These are phyloP conservation scores for Cirrhinus mrigala DNA, from an alignment of 2,797 vertebrate species.

Conservation along the genomic window DNA sequence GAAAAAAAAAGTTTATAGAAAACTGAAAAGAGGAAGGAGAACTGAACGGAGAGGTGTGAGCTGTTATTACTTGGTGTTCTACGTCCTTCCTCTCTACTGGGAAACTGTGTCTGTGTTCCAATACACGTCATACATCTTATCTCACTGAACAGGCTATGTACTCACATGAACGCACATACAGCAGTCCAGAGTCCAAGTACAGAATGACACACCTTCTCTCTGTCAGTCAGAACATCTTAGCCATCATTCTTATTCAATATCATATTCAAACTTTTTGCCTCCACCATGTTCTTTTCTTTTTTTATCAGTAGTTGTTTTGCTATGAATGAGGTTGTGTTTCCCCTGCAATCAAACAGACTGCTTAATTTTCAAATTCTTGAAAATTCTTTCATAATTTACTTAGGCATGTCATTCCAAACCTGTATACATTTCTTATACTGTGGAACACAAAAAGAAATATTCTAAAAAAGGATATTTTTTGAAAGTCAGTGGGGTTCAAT, in stretches of 20 bases:
- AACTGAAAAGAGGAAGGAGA: constrained; percentile 1
- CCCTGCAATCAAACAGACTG: not conserved
- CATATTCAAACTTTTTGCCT: not conserved
- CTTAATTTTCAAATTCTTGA: too few relatives aligned
- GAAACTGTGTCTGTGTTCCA: constrained; percentile 44
- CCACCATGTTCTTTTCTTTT: not conserved
- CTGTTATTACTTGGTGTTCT: constrained; percentile 54
- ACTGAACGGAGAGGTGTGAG: not conserved
- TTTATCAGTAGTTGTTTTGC: not conserved
- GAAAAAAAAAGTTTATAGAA: not conserved
- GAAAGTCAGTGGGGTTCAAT: not conserved
- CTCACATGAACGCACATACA: constrained; percentile 6
- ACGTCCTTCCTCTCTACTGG: constrained; percentile 57
- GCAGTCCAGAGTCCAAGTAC: constrained; percentile 39
- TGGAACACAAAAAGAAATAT: not conserved
- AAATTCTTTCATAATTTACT: not conserved
- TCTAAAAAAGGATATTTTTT: not conserved
- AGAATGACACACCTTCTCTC: constrained; percentile 24
- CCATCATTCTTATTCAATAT: not conserved
- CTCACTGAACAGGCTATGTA: constrained; percentile 51
- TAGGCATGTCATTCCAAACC: not conserved
- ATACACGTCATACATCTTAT: constrained; percentile 54
- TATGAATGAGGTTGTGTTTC: not conserved
- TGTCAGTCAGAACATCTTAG: not conserved
- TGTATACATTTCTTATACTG: not conserved